Base-by-base conservation (phyloP, 2,797 vertebrate genomes). In the Myripristis jacobus region DNA sequence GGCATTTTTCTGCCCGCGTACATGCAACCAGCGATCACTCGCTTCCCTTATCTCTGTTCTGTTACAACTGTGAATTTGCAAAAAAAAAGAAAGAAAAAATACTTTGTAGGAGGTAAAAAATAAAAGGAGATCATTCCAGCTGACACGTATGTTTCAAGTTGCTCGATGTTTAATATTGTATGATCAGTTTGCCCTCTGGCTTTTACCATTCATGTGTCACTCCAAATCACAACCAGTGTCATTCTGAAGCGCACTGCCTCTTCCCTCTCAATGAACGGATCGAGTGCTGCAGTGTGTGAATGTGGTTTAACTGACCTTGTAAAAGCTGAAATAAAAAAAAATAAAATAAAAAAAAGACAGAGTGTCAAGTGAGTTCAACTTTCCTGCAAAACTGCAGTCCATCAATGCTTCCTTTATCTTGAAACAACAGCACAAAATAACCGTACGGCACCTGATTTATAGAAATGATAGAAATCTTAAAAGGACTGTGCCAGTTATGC, bases 121-220 rank as follows among this genome's bases (percentile, higher is more conserved):
- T 13, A 80, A 13, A 15, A 3, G 3, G 13, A 5, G 38, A 13
- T 16, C 67, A 90, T 73, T 79, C 66, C 0, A 6, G 29, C 48
- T 78, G 83, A 73, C 82, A 73, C n/a, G 3, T 60, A 48, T 58
- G 76, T 77, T 87, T 88, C 64, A 67, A 60, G 50, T 55, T 29
- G 77, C 54, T 43, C 22, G 8, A 21, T 10, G 44, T 58, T 54
- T 36, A 62, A 60, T 61, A 41, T 56, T 57, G 62, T 83, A 79
- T 80, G 81, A 82, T 90, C 68, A 50, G 62, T 84, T 85, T 81
- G 59, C 66, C 86, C 81, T 70, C 52, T 66, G 77, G 77, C 75
- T 73, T 62, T 38, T 51, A 61, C 73, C 68, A 70, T 79, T 85
- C 75, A 51, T 21, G 70, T 59, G 81, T 85, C 83, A 73, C 68